These are phyloP conservation scores for Drosophila subobscura DNA, from an alignment of 1,140 invertebrate species.

Conservation along the genomic window DNA sequence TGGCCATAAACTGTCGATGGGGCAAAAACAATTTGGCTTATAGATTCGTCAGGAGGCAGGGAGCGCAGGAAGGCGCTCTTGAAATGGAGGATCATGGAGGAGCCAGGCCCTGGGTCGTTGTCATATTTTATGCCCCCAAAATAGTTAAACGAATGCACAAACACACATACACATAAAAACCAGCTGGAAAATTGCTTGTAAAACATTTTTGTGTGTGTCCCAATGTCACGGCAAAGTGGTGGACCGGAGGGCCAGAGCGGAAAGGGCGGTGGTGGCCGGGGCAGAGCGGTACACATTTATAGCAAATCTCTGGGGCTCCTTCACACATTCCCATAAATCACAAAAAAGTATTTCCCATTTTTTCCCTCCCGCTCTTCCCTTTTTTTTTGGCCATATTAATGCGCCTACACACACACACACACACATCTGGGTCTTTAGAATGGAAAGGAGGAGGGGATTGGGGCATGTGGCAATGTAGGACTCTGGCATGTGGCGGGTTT, in stretches of 20 bases:
- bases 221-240: too few species aligned
- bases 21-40: conserved; percentile 60
- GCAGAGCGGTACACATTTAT: conserved; percentile 52
- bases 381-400: conserved; percentile 68
- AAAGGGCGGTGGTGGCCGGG: background rate
- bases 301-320: conserved; percentile 70
- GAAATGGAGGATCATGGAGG: background rate
- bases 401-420: conserved; percentile 64
- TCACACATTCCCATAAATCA: conserved; percentile 77
- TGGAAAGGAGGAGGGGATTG: too few species aligned
- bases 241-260: conserved; percentile 3
- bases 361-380: conserved; percentile 30
- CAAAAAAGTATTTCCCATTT: conserved; percentile 79
- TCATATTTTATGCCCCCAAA: conserved; percentile 72
- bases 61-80: background rate
- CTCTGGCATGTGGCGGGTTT: background rate
- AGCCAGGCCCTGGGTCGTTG: conserved; percentile 21
- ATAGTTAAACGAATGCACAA: conserved; percentile 76
- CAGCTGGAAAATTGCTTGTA: conserved; percentile 81
- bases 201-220: conserved; percentile 77
- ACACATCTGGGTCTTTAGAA: conserved; percentile 31
- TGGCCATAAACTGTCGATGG: conserved; percentile 71
- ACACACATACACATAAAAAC: conserved; percentile 76
- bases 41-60: conserved; percentile 18
- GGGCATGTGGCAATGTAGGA: background rate